Evolutionary conservation across 2,113 vertebrate species (phyloP).

Genomic region (Ochotona princeps): DNA sequence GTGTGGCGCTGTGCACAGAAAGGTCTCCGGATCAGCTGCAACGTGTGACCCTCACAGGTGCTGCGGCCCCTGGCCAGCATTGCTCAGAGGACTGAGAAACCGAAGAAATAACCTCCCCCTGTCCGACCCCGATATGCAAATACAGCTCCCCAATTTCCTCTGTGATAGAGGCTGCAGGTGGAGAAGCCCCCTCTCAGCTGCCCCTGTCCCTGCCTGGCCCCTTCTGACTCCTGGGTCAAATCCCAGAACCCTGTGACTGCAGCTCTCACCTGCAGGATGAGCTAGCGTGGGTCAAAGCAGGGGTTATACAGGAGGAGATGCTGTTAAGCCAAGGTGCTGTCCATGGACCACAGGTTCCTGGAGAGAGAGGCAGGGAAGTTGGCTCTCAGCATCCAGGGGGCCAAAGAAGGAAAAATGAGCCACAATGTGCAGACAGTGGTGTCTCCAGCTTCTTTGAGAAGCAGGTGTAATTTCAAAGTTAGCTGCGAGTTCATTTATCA

Average conservation of each 20-base stretch:
- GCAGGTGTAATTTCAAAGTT: neutral
- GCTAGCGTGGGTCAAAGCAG: neutral
- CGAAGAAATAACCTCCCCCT: neutral
- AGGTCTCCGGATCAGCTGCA: fast-evolving
- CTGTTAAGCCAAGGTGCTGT: neutral
- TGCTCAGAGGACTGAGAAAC: fast-evolving
- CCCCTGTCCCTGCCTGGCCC: fast-evolving
- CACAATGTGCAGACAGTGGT: neutral
- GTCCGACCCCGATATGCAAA: too few relatives aligned
- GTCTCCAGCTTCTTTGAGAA: neutral
- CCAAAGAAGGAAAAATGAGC: neutral
- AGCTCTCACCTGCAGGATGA: neutral
- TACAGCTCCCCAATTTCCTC: neutral
- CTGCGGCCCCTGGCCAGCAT: neutral
- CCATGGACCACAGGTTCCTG: too few relatives aligned
- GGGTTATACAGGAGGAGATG: neutral
- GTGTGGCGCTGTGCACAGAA: neutral
- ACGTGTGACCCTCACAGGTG: neutral
- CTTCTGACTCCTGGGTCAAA: neutral
- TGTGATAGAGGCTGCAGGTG: neutral
- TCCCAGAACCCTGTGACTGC: neutral
- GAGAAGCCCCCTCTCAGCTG: neutral
- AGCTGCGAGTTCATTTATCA: neutral
- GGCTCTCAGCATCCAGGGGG: neutral
- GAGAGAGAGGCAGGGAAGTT: neutral